Base-by-base conservation (phyloP, 2,797 vertebrate species). In the Lophius americanus region DNA sequence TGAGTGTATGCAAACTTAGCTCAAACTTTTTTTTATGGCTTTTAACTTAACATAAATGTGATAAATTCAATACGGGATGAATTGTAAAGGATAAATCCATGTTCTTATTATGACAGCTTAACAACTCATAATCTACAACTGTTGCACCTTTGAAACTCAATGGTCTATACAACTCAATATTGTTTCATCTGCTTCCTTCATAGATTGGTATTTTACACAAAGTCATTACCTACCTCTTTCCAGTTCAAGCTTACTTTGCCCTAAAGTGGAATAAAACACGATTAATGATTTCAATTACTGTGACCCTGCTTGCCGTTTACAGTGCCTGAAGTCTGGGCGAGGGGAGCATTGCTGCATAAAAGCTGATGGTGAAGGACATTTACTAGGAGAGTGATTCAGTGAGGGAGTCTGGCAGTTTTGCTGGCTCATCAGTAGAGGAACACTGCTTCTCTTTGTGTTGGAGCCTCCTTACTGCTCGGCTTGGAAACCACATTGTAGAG, bases 251-350 rank as follows among this genome's bases (percentile, higher is more conserved):
- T 86, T 84, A 89, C 85, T 88, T 88, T 91, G 88, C 85, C 84
- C 87, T 84, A 89, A 88, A 85, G 82, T 88, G 81, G 91, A 89
- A 92, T 93, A 91, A 93, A 92, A 91, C 78, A 89, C 83, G 86
- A 93, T 93, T 92, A 92, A 93, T 92, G 91, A 90, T 89, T 92
- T 92, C 87, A 91, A 92, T 93, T 92, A 91, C 83, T 69, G 71
- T 87, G 86, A 90, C 85, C 89, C 83, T 73, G 85, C 84, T 77
- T 52, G 64, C 73, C 89, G 65, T 88, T 91, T 91, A 90, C 87
- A 79, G 85, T 84, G 87, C 84, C 87, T 84, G 84, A 77, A 90
- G 87, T 88, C 83, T 85, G 82, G 75, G 76, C 47, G 67, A 83
- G 82, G 23, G 79, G 82, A 84, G 81, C 81, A 63, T 81, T 60